Evolutionary conservation across 1,140 invertebrate genomes (phyloP).

Genomic region (Cotesia typhae): DNA sequence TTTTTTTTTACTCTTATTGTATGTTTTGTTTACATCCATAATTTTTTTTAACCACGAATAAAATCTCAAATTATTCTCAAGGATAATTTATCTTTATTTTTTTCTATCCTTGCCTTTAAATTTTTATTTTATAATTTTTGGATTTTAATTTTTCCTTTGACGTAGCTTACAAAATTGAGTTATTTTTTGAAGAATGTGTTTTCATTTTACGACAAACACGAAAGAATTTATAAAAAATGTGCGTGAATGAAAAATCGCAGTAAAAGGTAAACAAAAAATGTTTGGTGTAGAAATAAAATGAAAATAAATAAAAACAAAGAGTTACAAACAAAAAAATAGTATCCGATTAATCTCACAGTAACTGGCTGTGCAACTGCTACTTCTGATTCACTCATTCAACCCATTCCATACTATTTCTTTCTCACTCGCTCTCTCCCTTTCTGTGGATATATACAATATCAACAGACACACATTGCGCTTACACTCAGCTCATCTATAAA

Average conservation of each 20-base stretch:
- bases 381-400: slow-evolving; percentile 16
- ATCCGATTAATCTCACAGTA: slow-evolving; percentile 32
- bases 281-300: no score
- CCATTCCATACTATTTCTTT: background rate
- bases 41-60: background rate
- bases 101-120: background rate
- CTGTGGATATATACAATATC: background rate
- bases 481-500: no score
- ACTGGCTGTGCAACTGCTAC: slow-evolving; percentile 33
- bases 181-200: slow-evolving; percentile 2
- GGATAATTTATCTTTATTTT: slow-evolving; percentile 1
- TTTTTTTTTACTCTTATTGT: background rate
- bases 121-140: background rate
- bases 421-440: background rate
- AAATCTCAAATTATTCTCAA: no score
- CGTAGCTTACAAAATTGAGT: background rate
- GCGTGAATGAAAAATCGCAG: slow-evolving; percentile 7
- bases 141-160: background rate
- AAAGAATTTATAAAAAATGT: slow-evolving; percentile 15
- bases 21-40: background rate
- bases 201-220: slow-evolving; percentile 7
- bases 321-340: slow-evolving; percentile 26
- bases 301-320: slow-evolving; percentile 7
- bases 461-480: no score
- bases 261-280: no score